phyloP scores from a whole-genome alignment of 2,888 invertebrate genomes.

The Drosophila tripunctata region DNA sequence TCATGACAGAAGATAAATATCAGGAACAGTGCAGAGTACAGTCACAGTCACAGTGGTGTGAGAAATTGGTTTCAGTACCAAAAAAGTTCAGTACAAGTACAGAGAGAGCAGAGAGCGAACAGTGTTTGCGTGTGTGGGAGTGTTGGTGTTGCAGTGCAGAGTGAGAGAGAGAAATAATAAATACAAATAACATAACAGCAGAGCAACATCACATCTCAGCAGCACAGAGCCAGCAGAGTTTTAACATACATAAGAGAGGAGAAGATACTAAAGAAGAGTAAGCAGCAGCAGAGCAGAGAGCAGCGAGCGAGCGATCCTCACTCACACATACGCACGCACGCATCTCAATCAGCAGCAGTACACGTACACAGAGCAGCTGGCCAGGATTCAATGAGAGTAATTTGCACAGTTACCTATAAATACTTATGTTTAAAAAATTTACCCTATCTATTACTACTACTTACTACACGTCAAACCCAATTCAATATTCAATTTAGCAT shows the following conservation, averaged over 20 bases:
- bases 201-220: slow-evolving; percentile 28
- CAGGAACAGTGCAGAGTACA: slow-evolving; percentile 66
- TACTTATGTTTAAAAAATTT: slow-evolving; percentile 32
- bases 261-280: slow-evolving; percentile 26
- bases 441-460: slow-evolving; percentile 24
- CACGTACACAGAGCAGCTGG: slow-evolving; percentile 71
- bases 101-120: slow-evolving; percentile 46
- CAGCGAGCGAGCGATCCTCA: slow-evolving; percentile 16
- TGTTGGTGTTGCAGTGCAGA: slow-evolving; percentile 13
- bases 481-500: slow-evolving; percentile 44
- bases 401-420: slow-evolving; percentile 60
- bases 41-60: slow-evolving; percentile 57
- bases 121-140: slow-evolving; percentile 48
- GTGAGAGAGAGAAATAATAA: not conserved
- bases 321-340: slow-evolving; percentile 55
- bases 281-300: slow-evolving; percentile 28
- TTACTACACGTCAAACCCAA: slow-evolving; percentile 42
- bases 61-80: slow-evolving; percentile 31
- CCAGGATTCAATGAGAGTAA: slow-evolving; percentile 65
- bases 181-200: slow-evolving; percentile 25
- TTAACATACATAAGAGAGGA: slow-evolving; percentile 32
- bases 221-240: slow-evolving; percentile 42
- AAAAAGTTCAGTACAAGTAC: slow-evolving; percentile 56
- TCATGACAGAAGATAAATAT: slow-evolving; percentile 57
- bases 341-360: slow-evolving; percentile 59